Evolutionary conservation across 1,140 invertebrate species (phyloP).

Genomic region (Radopholus similis): DNA sequence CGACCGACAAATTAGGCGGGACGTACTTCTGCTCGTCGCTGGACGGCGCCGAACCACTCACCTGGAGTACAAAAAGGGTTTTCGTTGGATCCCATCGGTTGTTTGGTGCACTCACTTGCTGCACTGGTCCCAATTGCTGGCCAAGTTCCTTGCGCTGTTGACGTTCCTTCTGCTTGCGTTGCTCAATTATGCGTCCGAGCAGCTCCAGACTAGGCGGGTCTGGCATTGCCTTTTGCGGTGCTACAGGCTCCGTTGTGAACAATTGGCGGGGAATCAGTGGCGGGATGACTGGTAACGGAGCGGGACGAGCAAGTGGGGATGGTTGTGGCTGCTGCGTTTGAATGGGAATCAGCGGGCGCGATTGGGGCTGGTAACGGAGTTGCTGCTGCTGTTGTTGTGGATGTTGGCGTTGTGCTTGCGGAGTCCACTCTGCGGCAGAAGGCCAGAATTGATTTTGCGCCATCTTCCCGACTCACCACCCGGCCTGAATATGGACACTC

Average conservation of each 20-base stretch:
- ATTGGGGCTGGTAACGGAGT: background rate
- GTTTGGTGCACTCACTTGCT: background rate
- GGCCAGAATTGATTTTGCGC: background rate
- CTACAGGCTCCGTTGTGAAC: background rate
- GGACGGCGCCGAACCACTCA: background rate
- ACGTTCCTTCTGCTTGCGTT: slow-evolving; percentile 6
- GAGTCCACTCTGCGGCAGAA: background rate
- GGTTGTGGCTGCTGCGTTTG: background rate
- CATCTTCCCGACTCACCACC: background rate
- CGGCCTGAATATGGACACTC: slow-evolving; percentile 5
- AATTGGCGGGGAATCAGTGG: background rate
- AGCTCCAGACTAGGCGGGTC: slow-evolving; percentile 18
- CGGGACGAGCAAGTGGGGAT: background rate
- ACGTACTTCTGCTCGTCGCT: background rate
- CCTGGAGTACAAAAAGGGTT: background rate
- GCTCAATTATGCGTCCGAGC: slow-evolving; percentile 11
- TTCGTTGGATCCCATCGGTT: background rate
- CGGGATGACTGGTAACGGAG: background rate
- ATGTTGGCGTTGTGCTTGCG: background rate
- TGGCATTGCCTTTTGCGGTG: background rate
- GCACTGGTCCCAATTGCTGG: background rate
- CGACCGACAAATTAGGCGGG: background rate
- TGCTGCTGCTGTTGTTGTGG: slow-evolving; percentile 6
- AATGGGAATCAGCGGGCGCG: background rate
- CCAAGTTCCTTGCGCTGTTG: background rate